Evolutionary conservation across 2,888 invertebrate genomes (phyloP), one percentile per base, ranked within the genome.

Genomic region (Eumerus sabulonum): DNA sequence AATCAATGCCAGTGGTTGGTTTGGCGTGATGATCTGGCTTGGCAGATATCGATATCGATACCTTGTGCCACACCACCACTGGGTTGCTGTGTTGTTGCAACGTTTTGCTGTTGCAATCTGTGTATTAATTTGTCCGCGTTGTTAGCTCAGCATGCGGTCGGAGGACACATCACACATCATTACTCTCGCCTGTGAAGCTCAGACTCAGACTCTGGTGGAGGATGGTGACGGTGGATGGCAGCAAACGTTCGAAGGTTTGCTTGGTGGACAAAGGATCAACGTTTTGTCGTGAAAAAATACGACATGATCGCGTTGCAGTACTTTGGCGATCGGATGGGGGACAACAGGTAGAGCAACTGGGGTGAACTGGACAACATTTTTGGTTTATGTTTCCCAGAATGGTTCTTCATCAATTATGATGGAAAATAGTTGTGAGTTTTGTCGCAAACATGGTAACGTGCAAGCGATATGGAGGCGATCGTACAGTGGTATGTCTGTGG

Each of bases 131-230:
- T 81, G 76, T 81, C 81, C 81, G 62, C 74, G 81, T 76, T 81
- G 81, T 81, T 81, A 71, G 81, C 81, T 71, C 81, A 81, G 81
- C 81, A 81, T 81, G 81, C 45, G 62, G 76, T 48, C 76, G 57
- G 81, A 70, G 81, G 81, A 81, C 81, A 81, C 81, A 81, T 81
- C 74, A 76, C 81, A 81, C 81, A 76, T 76, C 81, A 76, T 81
- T 81, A 81, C 66, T 81, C 71, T 63, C 74, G 60, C 76, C 71
- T 59, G 63, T 68, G 54, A n/a, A n/a, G n/a, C 54, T 63, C 44
- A 48, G 36, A 19, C 40, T 42, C 3, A 42, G 35, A 50, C 35
- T n/a, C n/a, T 27, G 27, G 27, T 27, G 27, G 3, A 27, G 27
- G 27, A 27, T 7, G 27, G 27, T 7, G 27, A 7, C 27, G 7